These are phyloP conservation scores for Nematostella vectensis DNA, from an alignment of 92 coral and sea anemone species.

Conservation along the genomic window DNA sequence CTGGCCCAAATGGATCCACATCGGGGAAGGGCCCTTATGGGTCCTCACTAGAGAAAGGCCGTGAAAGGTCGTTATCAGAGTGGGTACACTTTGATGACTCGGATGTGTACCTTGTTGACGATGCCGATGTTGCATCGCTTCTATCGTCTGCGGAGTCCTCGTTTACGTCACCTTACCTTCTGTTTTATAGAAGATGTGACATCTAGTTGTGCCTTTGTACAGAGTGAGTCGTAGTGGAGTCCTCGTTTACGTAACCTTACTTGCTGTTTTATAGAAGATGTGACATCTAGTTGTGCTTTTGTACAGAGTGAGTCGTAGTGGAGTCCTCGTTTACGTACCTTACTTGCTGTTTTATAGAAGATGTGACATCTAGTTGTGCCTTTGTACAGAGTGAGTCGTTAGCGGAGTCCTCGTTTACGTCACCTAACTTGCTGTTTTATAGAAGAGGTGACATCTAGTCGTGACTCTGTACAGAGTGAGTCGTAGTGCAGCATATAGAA, in stretches of 20 bases:
- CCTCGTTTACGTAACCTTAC: constrained; percentile 92
- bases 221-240: constrained; percentile 25
- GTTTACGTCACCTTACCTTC: constrained; percentile 85
- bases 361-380: background rate
- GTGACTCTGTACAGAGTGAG: background rate
- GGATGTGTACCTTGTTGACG: constrained; percentile 50
- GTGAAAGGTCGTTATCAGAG: background rate
- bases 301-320: constrained; percentile 6
- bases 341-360: constrained; percentile 72
- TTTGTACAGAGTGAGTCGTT: constrained; percentile 4
- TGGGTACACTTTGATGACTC: constrained; percentile 99
- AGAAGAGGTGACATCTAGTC: background rate
- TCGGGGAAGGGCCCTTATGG: background rate
- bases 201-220: background rate
- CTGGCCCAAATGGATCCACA: background rate
- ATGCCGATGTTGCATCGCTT: constrained; percentile 56
- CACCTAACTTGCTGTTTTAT: constrained; percentile 90
- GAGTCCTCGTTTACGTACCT: constrained; percentile 91
- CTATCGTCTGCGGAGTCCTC: constrained; percentile 82
- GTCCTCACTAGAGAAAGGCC: background rate
- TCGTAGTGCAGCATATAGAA: constrained; percentile 15
- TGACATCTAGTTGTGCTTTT: background rate
- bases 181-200: constrained; percentile 47
- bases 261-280: constrained; percentile 58
- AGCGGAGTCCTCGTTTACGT: constrained; percentile 80